phyloP scores from a whole-genome alignment of 2,113 vertebrate genomes.

The Platichthys stellatus region DNA sequence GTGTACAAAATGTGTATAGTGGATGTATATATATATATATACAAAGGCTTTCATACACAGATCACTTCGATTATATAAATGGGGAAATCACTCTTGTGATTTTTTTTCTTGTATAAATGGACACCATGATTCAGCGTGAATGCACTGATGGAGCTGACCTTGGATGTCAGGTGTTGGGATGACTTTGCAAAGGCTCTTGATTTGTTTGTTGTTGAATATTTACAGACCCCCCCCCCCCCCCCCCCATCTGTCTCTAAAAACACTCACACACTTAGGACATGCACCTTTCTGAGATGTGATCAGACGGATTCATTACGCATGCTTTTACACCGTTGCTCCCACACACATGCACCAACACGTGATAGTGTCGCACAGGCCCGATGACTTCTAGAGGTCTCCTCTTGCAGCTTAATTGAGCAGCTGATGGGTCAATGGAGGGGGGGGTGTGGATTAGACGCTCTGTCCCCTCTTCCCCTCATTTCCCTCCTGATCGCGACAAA shows the following conservation, averaged over 20 bases:
- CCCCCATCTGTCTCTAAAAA: constrained; percentile 29
- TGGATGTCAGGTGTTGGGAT: constrained; percentile 47
- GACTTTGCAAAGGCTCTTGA: constrained; percentile 59
- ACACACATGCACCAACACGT: not conserved
- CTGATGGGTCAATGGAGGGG: constrained; percentile 46
- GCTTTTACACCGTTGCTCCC: not conserved
- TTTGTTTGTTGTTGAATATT: constrained; percentile 68
- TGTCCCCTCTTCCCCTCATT: constrained; percentile 62
- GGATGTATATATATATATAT: too few relatives aligned
- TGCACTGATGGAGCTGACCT: constrained; percentile 50
- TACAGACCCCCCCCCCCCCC: constrained; percentile 34
- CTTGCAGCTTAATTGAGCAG: constrained; percentile 23
- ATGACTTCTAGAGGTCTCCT: constrained; percentile 20
- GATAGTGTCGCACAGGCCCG: not conserved
- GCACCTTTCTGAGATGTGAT: not conserved
- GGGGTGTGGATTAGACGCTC: constrained; percentile 57
- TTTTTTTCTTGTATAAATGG: not conserved
- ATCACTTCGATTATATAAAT: not conserved
- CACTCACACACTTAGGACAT: constrained; percentile 7
- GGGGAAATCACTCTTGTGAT: not conserved
- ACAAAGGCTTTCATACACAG: not conserved
- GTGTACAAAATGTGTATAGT: too few relatives aligned
- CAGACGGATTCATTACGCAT: not conserved
- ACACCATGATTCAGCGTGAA: constrained; percentile 3
- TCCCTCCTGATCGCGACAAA: constrained; percentile 67